A percentile compares a stretch with the other conserved stretches of the same genome.
Conservation (phyloP, 2,797 vertebrate genomes). For the Sebastiscus tertius region DNA sequence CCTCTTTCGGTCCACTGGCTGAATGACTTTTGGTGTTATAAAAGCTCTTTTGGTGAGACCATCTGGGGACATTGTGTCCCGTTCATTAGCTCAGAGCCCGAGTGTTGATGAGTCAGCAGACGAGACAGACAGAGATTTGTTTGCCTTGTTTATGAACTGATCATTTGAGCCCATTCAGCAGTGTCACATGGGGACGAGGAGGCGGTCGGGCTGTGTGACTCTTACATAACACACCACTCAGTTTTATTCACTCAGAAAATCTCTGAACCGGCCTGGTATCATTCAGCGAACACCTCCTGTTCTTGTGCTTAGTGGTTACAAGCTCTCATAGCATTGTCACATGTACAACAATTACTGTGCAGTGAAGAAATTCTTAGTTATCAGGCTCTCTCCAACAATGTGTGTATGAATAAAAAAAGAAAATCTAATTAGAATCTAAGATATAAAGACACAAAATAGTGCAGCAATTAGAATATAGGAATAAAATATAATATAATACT, state of each 20-base stretch:
- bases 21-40: constrained; percentile 35
- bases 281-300: neutral
- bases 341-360: neutral
- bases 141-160: constrained; percentile 16
- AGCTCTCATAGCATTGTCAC: neutral
- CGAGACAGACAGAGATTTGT: constrained; percentile 7
- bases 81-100: constrained; percentile 32
- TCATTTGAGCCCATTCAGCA: constrained; percentile 31
- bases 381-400: neutral
- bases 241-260: constrained; percentile 3
- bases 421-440: neutral
- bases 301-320: neutral
- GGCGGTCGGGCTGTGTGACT: neutral
- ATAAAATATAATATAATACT: neutral
- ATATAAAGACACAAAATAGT: neutral
- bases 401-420: neutral
- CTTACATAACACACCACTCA: constrained; percentile 20
- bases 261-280: neutral
- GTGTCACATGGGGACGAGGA: constrained; percentile 6
- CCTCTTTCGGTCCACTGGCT: constrained; percentile 39
- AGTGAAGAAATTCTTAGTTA: neutral
- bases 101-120: constrained; percentile 40
- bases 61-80: constrained; percentile 46
- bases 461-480: neutral
- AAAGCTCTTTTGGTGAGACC: constrained; percentile 40